These are phyloP conservation scores for Denticeps clupeoides DNA, from an alignment of 2,797 vertebrate species.

Conservation along the genomic window DNA sequence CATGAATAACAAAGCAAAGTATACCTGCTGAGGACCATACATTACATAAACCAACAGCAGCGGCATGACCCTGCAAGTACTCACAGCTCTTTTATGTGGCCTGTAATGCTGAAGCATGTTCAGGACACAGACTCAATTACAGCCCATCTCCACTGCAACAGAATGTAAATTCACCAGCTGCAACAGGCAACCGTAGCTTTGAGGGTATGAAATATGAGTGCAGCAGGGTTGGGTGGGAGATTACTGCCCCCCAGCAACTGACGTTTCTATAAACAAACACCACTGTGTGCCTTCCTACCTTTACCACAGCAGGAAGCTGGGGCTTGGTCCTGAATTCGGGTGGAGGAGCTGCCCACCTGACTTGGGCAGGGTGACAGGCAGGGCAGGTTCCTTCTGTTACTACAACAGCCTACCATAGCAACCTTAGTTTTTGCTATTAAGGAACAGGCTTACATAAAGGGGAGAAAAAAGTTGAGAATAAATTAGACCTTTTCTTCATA, in stretches of 20 bases:
- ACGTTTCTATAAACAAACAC: neutral
- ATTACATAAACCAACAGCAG: neutral
- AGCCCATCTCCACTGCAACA: slow-evolving; percentile 18
- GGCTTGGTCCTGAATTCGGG: no score
- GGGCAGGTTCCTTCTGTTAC: no score
- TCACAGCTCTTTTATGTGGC: slow-evolving; percentile 33
- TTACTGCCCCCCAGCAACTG: neutral
- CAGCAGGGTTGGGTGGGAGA: no score
- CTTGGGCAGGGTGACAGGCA: no score
- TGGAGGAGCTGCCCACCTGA: no score
- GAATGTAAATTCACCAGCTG: neutral
- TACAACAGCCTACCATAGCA: neutral
- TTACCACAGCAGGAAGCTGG: no score
- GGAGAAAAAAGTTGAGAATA: neutral
- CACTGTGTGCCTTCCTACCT: neutral
- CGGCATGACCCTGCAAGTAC: slow-evolving; percentile 13
- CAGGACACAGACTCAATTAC: slow-evolving; percentile 22
- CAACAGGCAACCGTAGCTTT: neutral
- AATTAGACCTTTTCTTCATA: neutral
- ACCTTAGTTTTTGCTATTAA: neutral
- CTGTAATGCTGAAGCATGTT: slow-evolving; percentile 34
- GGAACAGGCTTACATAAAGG: neutral
- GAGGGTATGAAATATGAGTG: neutral
- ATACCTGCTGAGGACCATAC: neutral
- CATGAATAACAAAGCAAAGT: neutral